Conservation (phyloP, 2,888 invertebrate genomes). For the Deilephila porcellus region DNA sequence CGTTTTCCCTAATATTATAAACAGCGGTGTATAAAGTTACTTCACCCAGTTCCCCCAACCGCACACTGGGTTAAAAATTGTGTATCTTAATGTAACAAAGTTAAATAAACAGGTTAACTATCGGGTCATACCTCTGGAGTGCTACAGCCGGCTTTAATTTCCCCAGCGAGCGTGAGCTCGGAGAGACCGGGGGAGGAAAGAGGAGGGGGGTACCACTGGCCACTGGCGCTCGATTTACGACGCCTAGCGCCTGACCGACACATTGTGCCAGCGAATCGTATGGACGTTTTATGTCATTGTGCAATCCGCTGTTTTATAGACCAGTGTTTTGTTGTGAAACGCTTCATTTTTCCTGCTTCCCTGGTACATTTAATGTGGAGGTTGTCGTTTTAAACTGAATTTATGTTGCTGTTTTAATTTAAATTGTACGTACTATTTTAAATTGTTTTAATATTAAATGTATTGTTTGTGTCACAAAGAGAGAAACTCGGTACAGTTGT, state of each 20-base stretch:
- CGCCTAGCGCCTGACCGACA: not conserved
- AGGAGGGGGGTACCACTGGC: not conserved
- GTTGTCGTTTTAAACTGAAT: not conserved
- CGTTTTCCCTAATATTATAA: too few species aligned
- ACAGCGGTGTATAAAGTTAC: too few species aligned
- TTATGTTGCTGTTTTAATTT: not conserved
- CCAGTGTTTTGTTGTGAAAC: not conserved
- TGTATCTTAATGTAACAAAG: constrained; percentile 17
- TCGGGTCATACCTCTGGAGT: constrained; percentile 14
- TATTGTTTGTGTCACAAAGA: too few species aligned
- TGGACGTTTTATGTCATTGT: constrained; percentile 9
- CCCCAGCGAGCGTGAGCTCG: constrained; percentile 1
- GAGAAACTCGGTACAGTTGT: too few species aligned
- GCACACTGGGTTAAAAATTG: not conserved
- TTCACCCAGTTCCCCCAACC: not conserved
- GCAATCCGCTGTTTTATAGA: constrained; percentile 17
- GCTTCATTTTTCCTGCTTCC: not conserved
- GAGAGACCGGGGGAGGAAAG: not conserved
- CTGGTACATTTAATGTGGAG: not conserved
- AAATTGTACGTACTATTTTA: not conserved
- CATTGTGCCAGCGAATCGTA: not conserved
- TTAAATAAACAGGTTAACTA: constrained; percentile 28
- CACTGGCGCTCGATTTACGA: constrained; percentile 23
- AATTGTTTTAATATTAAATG: not conserved
- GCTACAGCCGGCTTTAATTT: constrained; percentile 18